Conservation (phyloP, 2,888 invertebrate genomes). For the Dicranocentrus wangi region DNA sequence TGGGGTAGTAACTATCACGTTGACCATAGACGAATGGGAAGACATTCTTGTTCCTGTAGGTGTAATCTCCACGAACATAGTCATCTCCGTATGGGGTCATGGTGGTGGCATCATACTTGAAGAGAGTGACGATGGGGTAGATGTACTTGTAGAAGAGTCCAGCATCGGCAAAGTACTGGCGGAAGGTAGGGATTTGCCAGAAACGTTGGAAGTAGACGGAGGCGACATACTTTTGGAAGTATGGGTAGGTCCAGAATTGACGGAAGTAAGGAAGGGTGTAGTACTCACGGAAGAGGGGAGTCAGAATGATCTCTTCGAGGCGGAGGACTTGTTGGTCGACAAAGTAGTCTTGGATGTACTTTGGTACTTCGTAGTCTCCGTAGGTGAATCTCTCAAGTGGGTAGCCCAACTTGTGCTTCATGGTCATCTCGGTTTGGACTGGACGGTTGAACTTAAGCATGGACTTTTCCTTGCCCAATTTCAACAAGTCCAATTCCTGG, state of each 20-base stretch:
- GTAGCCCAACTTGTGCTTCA: slow-evolving; percentile 26
- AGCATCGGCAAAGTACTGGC: slow-evolving; percentile 56
- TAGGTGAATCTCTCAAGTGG: slow-evolving; percentile 23
- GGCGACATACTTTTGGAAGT: slow-evolving; percentile 42
- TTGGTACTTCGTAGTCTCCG: slow-evolving; percentile 8
- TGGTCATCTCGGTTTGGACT: not conserved
- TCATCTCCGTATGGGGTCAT: not conserved
- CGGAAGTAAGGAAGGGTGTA: slow-evolving; percentile 54
- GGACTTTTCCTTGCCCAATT: slow-evolving; percentile 40
- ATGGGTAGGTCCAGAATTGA: slow-evolving; percentile 40
- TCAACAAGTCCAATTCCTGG: slow-evolving; percentile 38
- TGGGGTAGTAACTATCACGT: slow-evolving; percentile 13
- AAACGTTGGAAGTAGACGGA: slow-evolving; percentile 59
- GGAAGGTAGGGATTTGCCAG: slow-evolving; percentile 52
- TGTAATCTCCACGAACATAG: not conserved
- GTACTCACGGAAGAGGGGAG: slow-evolving; percentile 39
- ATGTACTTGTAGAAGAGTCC: slow-evolving; percentile 65
- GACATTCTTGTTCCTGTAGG: slow-evolving; percentile 25
- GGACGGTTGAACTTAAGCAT: slow-evolving; percentile 22
- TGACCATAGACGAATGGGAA: slow-evolving; percentile 28
- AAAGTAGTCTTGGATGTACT: slow-evolving; percentile 21
- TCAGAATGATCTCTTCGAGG: slow-evolving; percentile 30
- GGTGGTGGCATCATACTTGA: slow-evolving; percentile 35
- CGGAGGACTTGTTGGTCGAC: slow-evolving; percentile 12
- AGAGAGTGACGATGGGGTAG: slow-evolving; percentile 40